Evolutionary conservation across 2,113 vertebrate species (phyloP), one percentile per base, ranked within the genome.

Genomic region (Oxygymnocypris stewartii): DNA sequence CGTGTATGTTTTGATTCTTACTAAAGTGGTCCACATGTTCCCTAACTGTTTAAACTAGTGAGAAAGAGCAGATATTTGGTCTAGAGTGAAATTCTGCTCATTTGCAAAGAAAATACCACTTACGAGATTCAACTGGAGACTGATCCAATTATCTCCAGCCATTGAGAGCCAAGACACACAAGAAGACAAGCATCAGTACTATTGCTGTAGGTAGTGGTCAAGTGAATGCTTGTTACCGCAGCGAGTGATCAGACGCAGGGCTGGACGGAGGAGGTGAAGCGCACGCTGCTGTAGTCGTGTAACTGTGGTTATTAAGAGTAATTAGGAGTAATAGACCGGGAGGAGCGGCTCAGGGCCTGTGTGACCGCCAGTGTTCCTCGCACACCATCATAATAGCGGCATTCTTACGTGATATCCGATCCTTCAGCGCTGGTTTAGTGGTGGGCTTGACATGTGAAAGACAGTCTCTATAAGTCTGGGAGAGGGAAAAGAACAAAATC

Each of bases 291-390:
- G 88, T 82, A 87, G 87, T 88, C 77, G 79, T 82, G 84, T 89
- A 86, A 86, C 79, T 59, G 35, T 79, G 88, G 71, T 86, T 89
- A 91, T 91, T 91, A 91, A 84, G 83, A 88, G 87, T 61, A 87
- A 90, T 91, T 91, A 88, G 23, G 76, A 82, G 86, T 91, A 90
- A 91, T 90, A 87, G 88, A 86, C 59, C 71, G 73, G 88, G 87
- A 84, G 85, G 85, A 84, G 87, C 37, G 25, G 77, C 49, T 87
- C 54, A 81, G 40, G 14, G 77, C 81, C 78, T 89, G 80, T 91
- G 87, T 82, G 73, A 35, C 77, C 54, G 83, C 79, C 87, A 85
- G 83, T 47, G 65, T 79, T 49, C 12, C 84, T 44, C 13, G n/a
- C 79, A 79, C 71, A 78, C 61, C n/a, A 49, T 75, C 73, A 73